phyloP scores from a whole-genome alignment of 30 jellyfish, hydroid and myxozoan species.

The Nemopilema nomurai region DNA sequence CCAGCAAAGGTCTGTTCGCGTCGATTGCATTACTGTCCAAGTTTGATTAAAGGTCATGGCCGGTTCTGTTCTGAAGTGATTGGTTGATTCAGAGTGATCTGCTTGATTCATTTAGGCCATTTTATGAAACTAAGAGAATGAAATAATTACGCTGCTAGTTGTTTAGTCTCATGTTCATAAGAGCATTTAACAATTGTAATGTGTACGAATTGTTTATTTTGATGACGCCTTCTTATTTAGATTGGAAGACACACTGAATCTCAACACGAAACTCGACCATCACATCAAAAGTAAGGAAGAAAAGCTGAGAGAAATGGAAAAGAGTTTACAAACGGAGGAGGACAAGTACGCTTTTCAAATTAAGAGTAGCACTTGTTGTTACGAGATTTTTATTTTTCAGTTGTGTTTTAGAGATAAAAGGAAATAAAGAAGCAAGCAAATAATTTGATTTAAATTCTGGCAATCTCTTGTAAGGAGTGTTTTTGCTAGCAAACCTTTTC shows the following conservation, averaged over 20 bases:
- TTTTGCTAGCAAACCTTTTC: not conserved
- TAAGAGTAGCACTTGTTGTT: not conserved
- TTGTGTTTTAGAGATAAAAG: no score
- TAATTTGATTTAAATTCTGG: no score
- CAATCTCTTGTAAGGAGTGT: no score
- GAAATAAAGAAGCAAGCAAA: no score
- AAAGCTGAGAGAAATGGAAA: constrained; percentile 70
- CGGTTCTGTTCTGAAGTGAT: no score
- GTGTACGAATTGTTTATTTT: not conserved
- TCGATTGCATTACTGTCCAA: no score
- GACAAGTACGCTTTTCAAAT: constrained; percentile 41
- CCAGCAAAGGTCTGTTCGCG: constrained; percentile 63
- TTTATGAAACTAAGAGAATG: no score
- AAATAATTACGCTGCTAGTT: no score
- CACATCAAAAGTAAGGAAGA: constrained; percentile 84
- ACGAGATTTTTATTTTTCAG: no score
- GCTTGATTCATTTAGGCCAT: not conserved
- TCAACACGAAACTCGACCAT: constrained; percentile 84
- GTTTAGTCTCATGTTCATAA: no score
- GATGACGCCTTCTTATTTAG: not conserved
- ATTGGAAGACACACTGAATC: constrained; percentile 74
- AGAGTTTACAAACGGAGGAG: constrained; percentile 64
- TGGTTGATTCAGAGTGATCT: not conserved
- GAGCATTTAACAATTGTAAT: not conserved
- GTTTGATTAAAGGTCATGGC: no score